Evolutionary conservation across 64 coral and sea anemone genomes (phyloP).

Genomic region (Montipora sp.): DNA sequence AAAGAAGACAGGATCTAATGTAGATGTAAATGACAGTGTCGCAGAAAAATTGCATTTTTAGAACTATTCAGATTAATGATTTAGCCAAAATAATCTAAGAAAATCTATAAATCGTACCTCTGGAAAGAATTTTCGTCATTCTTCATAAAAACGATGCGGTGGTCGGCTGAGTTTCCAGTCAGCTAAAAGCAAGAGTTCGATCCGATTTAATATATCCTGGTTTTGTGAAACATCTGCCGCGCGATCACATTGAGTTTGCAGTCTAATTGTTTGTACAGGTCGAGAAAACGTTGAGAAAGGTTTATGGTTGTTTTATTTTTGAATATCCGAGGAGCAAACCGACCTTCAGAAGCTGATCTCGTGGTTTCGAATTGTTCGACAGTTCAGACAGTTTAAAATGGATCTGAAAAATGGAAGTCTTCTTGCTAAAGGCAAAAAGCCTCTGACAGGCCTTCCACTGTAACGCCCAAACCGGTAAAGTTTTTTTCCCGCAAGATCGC

Average conservation of each 20-base stretch:
- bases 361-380: background rate
- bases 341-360: background rate
- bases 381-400: background rate
- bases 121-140: background rate
- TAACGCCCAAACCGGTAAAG: background rate
- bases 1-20: constrained; percentile 27
- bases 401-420: background rate
- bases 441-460: background rate
- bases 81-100: background rate
- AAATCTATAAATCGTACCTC: background rate
- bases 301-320: background rate
- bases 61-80: too few relatives aligned
- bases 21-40: constrained; percentile 12
- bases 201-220: background rate
- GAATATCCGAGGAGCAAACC: background rate
- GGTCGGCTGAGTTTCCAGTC: background rate
- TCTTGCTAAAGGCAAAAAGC: background rate
- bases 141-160: background rate
- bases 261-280: constrained; percentile 30
- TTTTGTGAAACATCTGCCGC: constrained; percentile 13
- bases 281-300: background rate
- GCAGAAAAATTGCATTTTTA: background rate
- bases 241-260: constrained; percentile 1
- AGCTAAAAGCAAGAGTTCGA: background rate
- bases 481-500: too few relatives aligned